Base-by-base conservation (phyloP, 2,113 vertebrate genomes). In the Gobius niger region DNA sequence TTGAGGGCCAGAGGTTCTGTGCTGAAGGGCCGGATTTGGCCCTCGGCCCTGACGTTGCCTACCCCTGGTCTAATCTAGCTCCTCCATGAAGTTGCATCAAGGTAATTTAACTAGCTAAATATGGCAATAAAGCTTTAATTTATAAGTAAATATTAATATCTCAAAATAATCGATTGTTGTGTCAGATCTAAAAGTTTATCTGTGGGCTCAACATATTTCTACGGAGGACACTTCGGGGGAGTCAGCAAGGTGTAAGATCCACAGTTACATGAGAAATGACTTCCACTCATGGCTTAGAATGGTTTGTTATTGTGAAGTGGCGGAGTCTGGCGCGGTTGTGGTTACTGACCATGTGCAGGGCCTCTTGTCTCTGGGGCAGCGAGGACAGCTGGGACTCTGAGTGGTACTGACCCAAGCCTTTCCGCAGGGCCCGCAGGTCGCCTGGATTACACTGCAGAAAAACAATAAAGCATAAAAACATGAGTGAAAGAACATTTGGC, bases 301-400 rank as follows among this genome's bases (percentile, higher is more conserved):
- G 7, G 40, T 61, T 41, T 61, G 67, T 59, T 53, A 68, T 66
- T 50, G 56, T 67, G 16, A 44, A 12, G 63, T 52, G 1, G 24
- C 2, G 8, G 47, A 12, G 10, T 12, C 9, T 11, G 1, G 12
- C 13, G 47, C 59, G 59, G 42, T 63, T 14, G 15, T 64, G 75
- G 18, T 67, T 66, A 77, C 96, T 94, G 85, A 99, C 97, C 0
- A 95, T 95, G 81, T 95, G 95, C 91, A 94, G 88, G 81, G 93
- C 42, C 0, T 98, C 96, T 84, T 95, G 96, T 86, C 95, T 95
- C 69, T 94, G 96, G 0, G 95, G 95, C 90, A 97, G 91, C 0
- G 94, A 94, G 0, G 95, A 93, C 63, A 98, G 95, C 92, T 98
- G 96, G 12, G 96, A 95, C 90, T 99, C 97, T 0, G 97, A 98